Evolutionary conservation across 2,113 vertebrate genomes (phyloP).

Genomic region (Pseudopipra pipra): DNA sequence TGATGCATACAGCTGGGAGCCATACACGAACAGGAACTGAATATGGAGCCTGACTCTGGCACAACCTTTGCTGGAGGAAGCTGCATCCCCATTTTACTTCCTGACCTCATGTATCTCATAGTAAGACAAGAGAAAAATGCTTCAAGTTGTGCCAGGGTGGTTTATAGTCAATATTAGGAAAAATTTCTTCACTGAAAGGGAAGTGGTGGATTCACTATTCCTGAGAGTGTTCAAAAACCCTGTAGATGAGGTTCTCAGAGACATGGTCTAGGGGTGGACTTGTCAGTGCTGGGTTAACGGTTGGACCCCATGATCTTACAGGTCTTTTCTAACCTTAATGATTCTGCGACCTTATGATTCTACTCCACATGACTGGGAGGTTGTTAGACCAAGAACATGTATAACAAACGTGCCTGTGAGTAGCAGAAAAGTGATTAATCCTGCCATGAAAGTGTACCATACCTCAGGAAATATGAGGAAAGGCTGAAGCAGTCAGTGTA

Average conservation of each 20-base stretch:
- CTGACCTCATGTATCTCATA: not conserved
- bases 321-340: not conserved
- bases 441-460: not conserved
- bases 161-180: fast-evolving
- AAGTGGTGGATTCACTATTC: not conserved
- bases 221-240: not conserved
- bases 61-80: not conserved
- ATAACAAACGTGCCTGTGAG: not conserved
- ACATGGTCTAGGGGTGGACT: not conserved
- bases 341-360: not conserved
- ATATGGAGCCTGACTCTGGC: not conserved
- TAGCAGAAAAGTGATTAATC: not conserved
- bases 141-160: not conserved
- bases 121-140: not conserved
- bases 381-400: not conserved
- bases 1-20: not conserved
- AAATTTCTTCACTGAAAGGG: not conserved
- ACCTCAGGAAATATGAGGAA: not conserved
- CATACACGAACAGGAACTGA: not conserved
- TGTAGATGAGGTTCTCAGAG: not conserved
- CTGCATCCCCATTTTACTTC: not conserved
- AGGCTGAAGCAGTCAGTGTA: not conserved
- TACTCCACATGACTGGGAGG: not conserved
- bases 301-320: too few species aligned
- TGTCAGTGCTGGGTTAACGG: not conserved